A percentile compares a stretch with the other conserved stretches of the same genome.
Conservation (phyloP, 2,797 vertebrate species). For the Rhinatrema bivittatum region DNA sequence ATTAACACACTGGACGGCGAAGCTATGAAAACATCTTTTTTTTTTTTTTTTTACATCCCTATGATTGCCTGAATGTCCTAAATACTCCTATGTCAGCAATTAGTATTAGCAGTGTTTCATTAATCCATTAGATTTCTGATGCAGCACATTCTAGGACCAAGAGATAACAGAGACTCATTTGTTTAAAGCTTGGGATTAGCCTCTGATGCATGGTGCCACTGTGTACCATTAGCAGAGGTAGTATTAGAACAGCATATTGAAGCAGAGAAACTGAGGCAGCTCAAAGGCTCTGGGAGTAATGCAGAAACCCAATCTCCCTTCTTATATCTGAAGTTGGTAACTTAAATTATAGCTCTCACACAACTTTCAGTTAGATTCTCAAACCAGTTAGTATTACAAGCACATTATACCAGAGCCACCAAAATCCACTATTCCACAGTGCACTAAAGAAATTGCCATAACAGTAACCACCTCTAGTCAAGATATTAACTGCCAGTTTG, state of each 20-base stretch:
- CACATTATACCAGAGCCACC: too few species aligned
- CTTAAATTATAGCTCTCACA: too few species aligned
- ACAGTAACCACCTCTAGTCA: too few species aligned
- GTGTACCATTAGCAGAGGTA: conserved; percentile 17
- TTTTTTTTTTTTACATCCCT: conserved; percentile 42
- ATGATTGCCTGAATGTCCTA: conserved; percentile 47
- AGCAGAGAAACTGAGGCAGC: neutral
- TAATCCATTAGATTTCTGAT: conserved; percentile 65
- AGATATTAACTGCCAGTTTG: too few species aligned
- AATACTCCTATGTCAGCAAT: conserved; percentile 71
- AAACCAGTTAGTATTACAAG: too few species aligned
- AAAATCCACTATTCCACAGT: too few species aligned
- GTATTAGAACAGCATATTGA: conserved; percentile 19
- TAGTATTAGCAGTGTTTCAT: conserved; percentile 70
- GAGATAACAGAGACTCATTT: conserved; percentile 62
- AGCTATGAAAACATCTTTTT: conserved; percentile 34
- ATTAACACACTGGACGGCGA: conserved; percentile 40
- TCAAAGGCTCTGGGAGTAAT: conserved; percentile 3
- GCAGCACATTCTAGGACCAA: conserved; percentile 38
- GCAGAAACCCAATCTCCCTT: too few species aligned
- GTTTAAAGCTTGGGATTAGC: conserved; percentile 54
- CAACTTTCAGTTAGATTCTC: too few species aligned
- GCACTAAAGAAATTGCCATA: too few species aligned
- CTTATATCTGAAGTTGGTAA: too few species aligned
- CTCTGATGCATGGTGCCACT: conserved; percentile 14